phyloP scores from a whole-genome alignment of 1,140 invertebrate genomes.

The Diprion similis region DNA sequence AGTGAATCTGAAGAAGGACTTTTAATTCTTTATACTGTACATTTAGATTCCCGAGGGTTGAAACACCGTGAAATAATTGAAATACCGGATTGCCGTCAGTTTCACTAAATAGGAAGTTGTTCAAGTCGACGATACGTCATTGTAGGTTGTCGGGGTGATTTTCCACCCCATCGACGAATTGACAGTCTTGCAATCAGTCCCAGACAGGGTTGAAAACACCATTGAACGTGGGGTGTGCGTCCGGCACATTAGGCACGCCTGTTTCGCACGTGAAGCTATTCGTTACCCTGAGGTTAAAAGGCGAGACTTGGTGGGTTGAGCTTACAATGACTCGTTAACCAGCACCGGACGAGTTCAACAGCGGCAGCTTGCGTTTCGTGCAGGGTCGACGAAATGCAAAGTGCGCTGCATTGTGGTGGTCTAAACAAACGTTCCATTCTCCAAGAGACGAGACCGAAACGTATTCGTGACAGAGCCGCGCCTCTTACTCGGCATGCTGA shows the following conservation, averaged over 20 bases:
- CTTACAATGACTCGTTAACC: constrained; percentile 5
- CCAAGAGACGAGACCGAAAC: background rate
- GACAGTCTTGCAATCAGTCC: background rate
- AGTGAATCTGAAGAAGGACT: no score
- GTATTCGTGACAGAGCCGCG: background rate
- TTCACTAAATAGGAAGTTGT: no score
- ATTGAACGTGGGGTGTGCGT: background rate
- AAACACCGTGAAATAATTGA: no score
- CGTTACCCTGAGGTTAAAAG: background rate
- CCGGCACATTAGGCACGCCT: background rate
- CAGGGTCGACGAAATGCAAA: background rate
- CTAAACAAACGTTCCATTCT: background rate
- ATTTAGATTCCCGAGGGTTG: no score
- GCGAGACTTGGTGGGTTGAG: background rate
- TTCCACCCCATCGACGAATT: background rate
- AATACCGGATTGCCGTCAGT: no score
- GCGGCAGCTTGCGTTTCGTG: background rate
- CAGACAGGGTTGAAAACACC: background rate
- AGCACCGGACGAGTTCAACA: background rate
- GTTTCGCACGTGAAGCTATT: background rate
- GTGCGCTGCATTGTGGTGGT: background rate
- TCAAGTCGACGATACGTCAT: no score
- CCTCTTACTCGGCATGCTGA: background rate
- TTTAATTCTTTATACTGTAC: no score
- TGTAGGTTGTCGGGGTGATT: no score